These are phyloP conservation scores for Drosophila histrio DNA, from an alignment of 2,888 invertebrate genomes.

Conservation along the genomic window DNA sequence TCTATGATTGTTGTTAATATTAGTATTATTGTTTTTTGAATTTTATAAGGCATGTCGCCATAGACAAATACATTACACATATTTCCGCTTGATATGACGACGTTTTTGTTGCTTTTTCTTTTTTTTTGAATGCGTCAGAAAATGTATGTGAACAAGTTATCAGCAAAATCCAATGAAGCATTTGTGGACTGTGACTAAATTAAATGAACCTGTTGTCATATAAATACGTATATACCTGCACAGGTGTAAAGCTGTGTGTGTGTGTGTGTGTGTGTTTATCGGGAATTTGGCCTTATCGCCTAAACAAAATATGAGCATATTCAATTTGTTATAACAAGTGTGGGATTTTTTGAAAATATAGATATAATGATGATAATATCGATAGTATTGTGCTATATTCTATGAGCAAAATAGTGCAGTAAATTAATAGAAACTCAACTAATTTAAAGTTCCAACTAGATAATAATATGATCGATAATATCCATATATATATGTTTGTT, in stretches of 20 bases:
- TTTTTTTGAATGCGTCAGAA: constrained; percentile 57
- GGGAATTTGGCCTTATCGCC: constrained; percentile 29
- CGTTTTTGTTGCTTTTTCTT: not conserved
- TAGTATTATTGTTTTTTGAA: not conserved
- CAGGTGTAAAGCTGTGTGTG: no score
- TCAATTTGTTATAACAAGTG: not conserved
- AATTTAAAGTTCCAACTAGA: no score
- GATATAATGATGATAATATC: no score
- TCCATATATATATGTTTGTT: no score
- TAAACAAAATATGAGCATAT: constrained; percentile 22
- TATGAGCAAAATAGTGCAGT: no score
- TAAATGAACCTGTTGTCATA: constrained; percentile 65
- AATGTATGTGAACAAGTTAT: constrained; percentile 46
- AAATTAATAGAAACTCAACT: no score
- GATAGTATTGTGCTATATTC: no score
- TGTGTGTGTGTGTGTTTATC: no score
- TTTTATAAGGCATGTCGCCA: constrained; percentile 11
- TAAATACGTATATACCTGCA: constrained; percentile 8
- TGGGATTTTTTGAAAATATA: no score
- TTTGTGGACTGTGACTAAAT: constrained; percentile 64
- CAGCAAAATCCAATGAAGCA: constrained; percentile 42
- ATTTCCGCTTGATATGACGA: constrained; percentile 24
- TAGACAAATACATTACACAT: constrained; percentile 6
- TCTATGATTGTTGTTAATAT: not conserved
- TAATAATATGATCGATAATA: no score